These are phyloP conservation scores for Arizona elegans DNA, from an alignment of 2,113 vertebrate species.

Conservation along the genomic window DNA sequence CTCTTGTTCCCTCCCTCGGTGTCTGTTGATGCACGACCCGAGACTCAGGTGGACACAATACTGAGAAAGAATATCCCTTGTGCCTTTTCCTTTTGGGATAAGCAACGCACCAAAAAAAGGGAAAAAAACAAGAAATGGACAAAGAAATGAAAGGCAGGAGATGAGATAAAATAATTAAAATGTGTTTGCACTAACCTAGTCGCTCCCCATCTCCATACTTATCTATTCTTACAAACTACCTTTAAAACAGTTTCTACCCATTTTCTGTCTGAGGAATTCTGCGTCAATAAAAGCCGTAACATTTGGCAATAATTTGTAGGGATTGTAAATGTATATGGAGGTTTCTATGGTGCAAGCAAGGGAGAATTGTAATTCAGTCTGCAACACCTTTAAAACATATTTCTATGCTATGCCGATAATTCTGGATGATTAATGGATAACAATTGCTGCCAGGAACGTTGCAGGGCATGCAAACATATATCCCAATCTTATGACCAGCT, in stretches of 20 bases:
- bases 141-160: neutral
- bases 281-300: neutral
- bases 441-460: constrained; percentile 39
- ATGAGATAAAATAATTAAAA: neutral
- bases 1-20: neutral
- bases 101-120: neutral
- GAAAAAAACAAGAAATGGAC: neutral
- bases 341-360: neutral
- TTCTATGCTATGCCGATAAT: neutral
- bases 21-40: neutral
- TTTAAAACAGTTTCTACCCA: neutral
- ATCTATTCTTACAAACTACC: neutral
- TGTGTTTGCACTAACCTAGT: neutral
- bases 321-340: neutral
- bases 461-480: constrained; percentile 36
- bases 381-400: neutral
- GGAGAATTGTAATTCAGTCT: neutral
- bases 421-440: constrained; percentile 3
- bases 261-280: neutral
- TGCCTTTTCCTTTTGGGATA: neutral
- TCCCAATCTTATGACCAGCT: constrained; percentile 41
- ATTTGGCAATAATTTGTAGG: neutral
- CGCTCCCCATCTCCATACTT: neutral
- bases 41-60: neutral
- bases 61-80: neutral